Evolutionary conservation across 2,113 vertebrate genomes (phyloP), one percentile per base, ranked within the genome.

Genomic region (Podiceps cristatus): DNA sequence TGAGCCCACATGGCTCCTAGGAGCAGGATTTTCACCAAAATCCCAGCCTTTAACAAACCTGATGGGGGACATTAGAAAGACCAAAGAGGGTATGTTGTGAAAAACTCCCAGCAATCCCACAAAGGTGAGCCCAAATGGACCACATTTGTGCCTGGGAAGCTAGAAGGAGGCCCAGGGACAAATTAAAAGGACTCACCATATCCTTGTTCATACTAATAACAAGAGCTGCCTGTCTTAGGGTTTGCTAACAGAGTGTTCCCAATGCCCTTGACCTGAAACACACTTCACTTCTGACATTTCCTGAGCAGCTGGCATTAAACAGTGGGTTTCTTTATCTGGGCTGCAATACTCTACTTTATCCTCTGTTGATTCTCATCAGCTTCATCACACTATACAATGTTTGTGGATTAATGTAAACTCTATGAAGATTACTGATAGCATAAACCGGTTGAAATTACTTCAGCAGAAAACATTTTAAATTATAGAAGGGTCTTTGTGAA

Each of bases 271-370:
- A 96, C 94, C 96, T 95, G 93, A 97, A 96, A 91, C 84, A 95
- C 93, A 80, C 96, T 97, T 95, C 95, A 82, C 90, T 96, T 96
- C 91, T 96, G 91, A 96, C 96, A 96, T 96, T 97, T 97, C 87
- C 93, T 93, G 74, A 97, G 95, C 89, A 95, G 96, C 74, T 96
- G 94, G 96, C 95, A 97, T 97, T 97, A 97, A 97, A 97, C 97
- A 97, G 93, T 93, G 68, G 58, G 77, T 85, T 97, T 97, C 87
- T 96, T 96, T 90, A 95, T 90, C 88, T 95, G 86, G 67, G 59
- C 88, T 94, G 84, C 15, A 19, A 93, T 94, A 62, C 84, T 93
- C 80, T 72, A 50, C 92, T 94, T 93, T 97, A 96, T 94, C 97
- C 95, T 96, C 95, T 97, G 91, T 97, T 93, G 95, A 93, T 95